Evolutionary conservation across 2,888 invertebrate genomes (phyloP).

Genomic region (Amblyjoppa proteus): DNA sequence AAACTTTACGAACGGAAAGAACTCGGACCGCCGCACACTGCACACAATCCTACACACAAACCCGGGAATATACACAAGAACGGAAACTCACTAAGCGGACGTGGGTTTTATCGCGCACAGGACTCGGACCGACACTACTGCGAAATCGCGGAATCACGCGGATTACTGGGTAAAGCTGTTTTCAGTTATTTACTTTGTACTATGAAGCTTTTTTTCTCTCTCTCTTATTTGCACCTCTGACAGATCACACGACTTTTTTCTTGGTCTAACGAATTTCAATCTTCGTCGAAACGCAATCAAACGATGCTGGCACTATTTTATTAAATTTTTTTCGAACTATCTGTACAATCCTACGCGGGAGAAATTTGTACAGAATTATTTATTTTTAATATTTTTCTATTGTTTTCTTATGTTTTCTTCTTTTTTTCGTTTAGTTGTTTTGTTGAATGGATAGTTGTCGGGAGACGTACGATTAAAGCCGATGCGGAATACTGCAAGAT

Average conservation of each 20-base stretch:
- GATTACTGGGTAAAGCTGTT: slow-evolving; percentile 13
- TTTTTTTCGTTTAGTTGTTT: background rate
- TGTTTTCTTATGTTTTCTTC: background rate
- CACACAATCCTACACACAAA: slow-evolving; percentile 41
- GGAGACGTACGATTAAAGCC: slow-evolving; percentile 11
- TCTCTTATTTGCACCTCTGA: slow-evolving; percentile 5
- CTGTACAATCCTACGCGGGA: slow-evolving; percentile 6
- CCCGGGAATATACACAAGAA: background rate
- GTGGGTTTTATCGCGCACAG: slow-evolving; percentile 12
- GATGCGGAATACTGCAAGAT: slow-evolving; percentile 39
- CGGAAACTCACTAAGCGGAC: slow-evolving; percentile 45
- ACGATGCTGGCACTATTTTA: background rate
- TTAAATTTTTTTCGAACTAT: background rate
- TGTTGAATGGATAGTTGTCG: background rate
- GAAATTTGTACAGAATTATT: slow-evolving; percentile 1
- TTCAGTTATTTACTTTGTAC: slow-evolving; percentile 50
- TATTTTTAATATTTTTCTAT: background rate
- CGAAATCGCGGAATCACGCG: slow-evolving; percentile 18
- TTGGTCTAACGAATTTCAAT: background rate
- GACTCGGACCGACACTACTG: slow-evolving; percentile 9
- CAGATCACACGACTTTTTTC: slow-evolving; percentile 21
- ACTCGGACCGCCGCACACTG: slow-evolving; percentile 49
- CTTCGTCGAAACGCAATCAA: background rate
- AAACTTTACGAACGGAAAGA: slow-evolving; percentile 9
- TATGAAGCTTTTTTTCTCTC: slow-evolving; percentile 40